Evolutionary conservation across 2,797 vertebrate species (phyloP).

Genomic region (Anolis apletophallus): DNA sequence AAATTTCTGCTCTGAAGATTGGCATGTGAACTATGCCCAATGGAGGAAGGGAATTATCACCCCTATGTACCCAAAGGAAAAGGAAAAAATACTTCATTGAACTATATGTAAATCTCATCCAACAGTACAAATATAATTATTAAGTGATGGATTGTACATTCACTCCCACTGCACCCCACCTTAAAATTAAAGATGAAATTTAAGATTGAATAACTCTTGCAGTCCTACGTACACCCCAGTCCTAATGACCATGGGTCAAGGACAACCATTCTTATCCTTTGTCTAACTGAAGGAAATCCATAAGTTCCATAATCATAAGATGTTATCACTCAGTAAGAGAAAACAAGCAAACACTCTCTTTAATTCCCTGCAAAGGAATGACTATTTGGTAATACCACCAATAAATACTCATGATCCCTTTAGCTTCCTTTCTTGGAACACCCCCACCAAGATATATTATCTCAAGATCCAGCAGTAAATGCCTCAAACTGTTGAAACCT

Average conservation of each 20-base stretch:
- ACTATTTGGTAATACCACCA: constrained; percentile 30
- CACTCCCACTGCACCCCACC: neutral
- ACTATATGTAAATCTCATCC: neutral
- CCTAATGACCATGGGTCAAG: neutral
- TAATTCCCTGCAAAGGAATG: constrained; percentile 32
- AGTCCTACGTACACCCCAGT: neutral
- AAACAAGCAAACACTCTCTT: neutral
- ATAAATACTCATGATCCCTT: constrained; percentile 19
- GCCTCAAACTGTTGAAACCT: constrained; percentile 30
- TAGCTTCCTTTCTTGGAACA: constrained; percentile 36
- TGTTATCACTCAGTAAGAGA: neutral
- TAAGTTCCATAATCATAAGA: neutral
- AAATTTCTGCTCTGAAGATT: neutral
- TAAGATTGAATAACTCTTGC: neutral
- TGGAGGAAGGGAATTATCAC: neutral
- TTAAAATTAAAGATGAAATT: neutral
- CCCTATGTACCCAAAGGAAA: neutral
- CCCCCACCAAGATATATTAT: constrained; percentile 21
- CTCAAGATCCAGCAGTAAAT: constrained; percentile 31
- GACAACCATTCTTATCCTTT: neutral
- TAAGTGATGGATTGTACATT: neutral
- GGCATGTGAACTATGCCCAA: neutral
- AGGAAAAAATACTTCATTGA: too few species aligned
- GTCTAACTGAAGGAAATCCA: neutral
- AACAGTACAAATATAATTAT: neutral